These are phyloP conservation scores for Harpalus rubripes DNA, from an alignment of 2,888 invertebrate species.

Conservation along the genomic window DNA sequence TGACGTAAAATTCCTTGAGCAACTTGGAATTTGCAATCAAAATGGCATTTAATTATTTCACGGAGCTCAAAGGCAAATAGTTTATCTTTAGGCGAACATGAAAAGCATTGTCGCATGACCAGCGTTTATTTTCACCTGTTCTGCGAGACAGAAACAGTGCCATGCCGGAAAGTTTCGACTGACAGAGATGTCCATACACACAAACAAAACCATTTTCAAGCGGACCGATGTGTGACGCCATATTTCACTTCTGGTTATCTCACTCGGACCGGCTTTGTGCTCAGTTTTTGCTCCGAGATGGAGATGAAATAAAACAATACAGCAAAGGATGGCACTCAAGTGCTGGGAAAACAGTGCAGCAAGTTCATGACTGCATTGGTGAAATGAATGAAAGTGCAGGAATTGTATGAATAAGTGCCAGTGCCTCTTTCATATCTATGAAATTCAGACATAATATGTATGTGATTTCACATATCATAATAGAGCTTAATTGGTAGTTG, in stretches of 20 bases:
- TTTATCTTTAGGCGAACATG: neutral
- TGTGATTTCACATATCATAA: too few species aligned
- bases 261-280: slow-evolving; percentile 52
- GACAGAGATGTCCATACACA: neutral
- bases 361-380: slow-evolving; percentile 32
- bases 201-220: slow-evolving; percentile 53
- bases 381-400: neutral
- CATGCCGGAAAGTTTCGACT: neutral
- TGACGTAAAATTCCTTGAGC: neutral
- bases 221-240: slow-evolving; percentile 60
- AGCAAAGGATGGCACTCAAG: slow-evolving; percentile 29
- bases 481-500: too few species aligned
- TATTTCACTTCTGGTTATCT: slow-evolving; percentile 63
- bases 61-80: slow-evolving; percentile 11
- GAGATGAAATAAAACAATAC: slow-evolving; percentile 57
- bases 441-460: too few species aligned
- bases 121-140: slow-evolving; percentile 45
- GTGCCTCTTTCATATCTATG: too few species aligned
- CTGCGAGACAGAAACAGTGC: neutral
- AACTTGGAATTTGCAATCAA: neutral
- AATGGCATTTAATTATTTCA: slow-evolving; percentile 7
- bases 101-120: slow-evolving; percentile 19
- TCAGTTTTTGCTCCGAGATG: slow-evolving; percentile 49
- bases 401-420: too few species aligned
- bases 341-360: slow-evolving; percentile 25